Evolutionary conservation across 2,888 invertebrate genomes (phyloP).

Genomic region (Chaetoderma sp.): DNA sequence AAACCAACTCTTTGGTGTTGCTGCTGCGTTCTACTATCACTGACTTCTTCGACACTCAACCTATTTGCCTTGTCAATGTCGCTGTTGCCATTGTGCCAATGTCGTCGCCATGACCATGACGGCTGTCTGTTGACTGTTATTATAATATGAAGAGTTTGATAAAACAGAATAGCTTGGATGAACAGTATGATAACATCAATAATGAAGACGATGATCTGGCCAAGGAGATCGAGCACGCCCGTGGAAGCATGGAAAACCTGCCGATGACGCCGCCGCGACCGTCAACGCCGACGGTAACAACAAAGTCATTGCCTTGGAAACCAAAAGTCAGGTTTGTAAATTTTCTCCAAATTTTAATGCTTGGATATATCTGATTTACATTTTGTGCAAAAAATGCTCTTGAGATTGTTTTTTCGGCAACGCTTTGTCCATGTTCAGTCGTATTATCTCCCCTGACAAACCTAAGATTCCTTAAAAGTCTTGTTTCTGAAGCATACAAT

Average conservation of each 20-base stretch:
- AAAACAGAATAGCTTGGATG: slow-evolving; percentile 94
- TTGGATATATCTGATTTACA: too few species aligned
- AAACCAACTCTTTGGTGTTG: slow-evolving; percentile 27
- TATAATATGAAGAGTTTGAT: slow-evolving; percentile 75
- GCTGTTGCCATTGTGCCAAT: too few species aligned
- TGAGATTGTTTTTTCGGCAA: too few species aligned
- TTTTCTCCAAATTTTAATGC: neutral
- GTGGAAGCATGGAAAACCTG: slow-evolving; percentile 81
- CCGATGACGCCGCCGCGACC: slow-evolving; percentile 74
- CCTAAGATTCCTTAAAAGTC: too few species aligned
- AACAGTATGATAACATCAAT: slow-evolving; percentile 77
- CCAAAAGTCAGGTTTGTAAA: slow-evolving; percentile 81
- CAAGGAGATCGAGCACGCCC: slow-evolving; percentile 86
- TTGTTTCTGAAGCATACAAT: too few species aligned
- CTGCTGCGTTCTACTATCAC: slow-evolving; percentile 29
- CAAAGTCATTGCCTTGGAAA: slow-evolving; percentile 87
- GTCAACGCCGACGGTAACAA: slow-evolving; percentile 72
- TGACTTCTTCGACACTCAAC: slow-evolving; percentile 26
- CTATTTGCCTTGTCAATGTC: too few species aligned
- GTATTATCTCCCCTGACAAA: too few species aligned
- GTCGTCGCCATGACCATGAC: too few species aligned
- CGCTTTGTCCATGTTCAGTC: too few species aligned
- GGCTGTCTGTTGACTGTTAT: slow-evolving; percentile 6
- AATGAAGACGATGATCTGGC: slow-evolving; percentile 77
- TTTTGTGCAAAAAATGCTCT: too few species aligned